A percentile compares a stretch with the other conserved stretches of the same genome.
Conservation (phyloP, 2,797 vertebrate genomes). For the Percopsis omiscomaycus region DNA sequence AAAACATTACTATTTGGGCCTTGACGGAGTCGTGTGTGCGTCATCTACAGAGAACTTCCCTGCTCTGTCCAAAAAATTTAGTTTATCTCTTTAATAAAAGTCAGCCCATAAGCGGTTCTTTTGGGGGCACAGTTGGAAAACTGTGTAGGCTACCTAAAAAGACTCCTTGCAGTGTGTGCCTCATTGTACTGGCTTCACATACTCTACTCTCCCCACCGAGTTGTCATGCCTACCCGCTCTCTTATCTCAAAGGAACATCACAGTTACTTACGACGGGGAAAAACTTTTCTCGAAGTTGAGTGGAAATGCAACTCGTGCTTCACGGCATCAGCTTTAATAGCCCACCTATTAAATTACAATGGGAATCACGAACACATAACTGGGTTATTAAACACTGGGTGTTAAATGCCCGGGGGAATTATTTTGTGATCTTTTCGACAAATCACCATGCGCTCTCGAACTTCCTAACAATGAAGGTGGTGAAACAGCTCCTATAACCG, state of each 20-base stretch:
- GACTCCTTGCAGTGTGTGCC: slow-evolving; percentile 74
- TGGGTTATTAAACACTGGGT: slow-evolving; percentile 20
- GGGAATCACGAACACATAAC: slow-evolving; percentile 15
- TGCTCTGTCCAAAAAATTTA: slow-evolving; percentile 8
- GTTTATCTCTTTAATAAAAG: slow-evolving; percentile 69
- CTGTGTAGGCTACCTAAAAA: slow-evolving; percentile 70
- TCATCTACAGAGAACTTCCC: slow-evolving; percentile 19
- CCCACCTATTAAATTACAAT: slow-evolving; percentile 30
- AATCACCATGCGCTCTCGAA: slow-evolving; percentile 57
- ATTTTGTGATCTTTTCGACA: slow-evolving; percentile 39
- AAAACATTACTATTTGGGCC: slow-evolving; percentile 14
- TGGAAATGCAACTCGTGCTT: slow-evolving; percentile 61
- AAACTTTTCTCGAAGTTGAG: slow-evolving; percentile 55
- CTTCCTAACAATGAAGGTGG: slow-evolving; percentile 65
- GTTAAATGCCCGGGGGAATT: slow-evolving; percentile 38
- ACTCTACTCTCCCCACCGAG: slow-evolving; percentile 75
- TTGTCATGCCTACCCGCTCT: slow-evolving; percentile 79
- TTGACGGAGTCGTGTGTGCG: not conserved
- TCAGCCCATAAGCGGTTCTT: slow-evolving; percentile 45
- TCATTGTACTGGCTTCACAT: slow-evolving; percentile 77
- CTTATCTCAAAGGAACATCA: slow-evolving; percentile 81
- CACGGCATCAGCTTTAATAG: slow-evolving; percentile 54
- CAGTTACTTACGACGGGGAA: slow-evolving; percentile 66
- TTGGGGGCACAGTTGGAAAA: slow-evolving; percentile 51
- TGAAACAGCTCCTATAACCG: slow-evolving; percentile 56